Evolutionary conservation across 2,113 vertebrate species (phyloP), one percentile per base, ranked within the genome.

Genomic region (Arenaria interpres): DNA sequence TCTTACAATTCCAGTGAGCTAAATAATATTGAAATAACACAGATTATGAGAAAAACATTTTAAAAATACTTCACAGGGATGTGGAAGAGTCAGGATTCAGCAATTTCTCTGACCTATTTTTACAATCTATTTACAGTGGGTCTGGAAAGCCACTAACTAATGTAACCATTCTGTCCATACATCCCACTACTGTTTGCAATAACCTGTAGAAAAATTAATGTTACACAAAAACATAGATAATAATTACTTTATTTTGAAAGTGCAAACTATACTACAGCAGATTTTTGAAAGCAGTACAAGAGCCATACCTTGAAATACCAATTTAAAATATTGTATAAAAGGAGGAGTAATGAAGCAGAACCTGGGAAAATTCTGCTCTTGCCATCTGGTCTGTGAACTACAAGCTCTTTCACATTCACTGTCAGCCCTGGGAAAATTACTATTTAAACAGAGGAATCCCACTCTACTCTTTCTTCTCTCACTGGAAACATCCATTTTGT

Each of bases 101-200:
- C 60, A 92, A 85, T 86, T 89, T 67, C 62, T 43, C 60, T 85
- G 85, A 85, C 63, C 62, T 85, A 92, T 92, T 96, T 96, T 94
- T 91, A 94, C 67, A 94, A 66, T 93, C 89, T 94, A 72, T 91
- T 90, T 90, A 80, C 63, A 93, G 39, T 85, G 74, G 90, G 86
- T 85, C 79, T 93, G n/a, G 45, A 63, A 95, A 90, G 87, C 43
- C 59, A 76, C 95, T 95, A 96, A 69, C 53, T 76, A 67, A 80
- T 64, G 54, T 93, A 93, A 95, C 93, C 90, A 88, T 30, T 69
- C 48, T 72, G 14, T 21, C 50, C 50, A 51, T 73, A 77, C 85
- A 93, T 79, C 74, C 63, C 23, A n/a, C 79, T 97, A 91, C 71
- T 79, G 59, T 71, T 90, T 88, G 45, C 39, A 91, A 69, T 88